Evolutionary conservation across 1,140 invertebrate species (phyloP).

Genomic region (Branchinecta lindahli): DNA sequence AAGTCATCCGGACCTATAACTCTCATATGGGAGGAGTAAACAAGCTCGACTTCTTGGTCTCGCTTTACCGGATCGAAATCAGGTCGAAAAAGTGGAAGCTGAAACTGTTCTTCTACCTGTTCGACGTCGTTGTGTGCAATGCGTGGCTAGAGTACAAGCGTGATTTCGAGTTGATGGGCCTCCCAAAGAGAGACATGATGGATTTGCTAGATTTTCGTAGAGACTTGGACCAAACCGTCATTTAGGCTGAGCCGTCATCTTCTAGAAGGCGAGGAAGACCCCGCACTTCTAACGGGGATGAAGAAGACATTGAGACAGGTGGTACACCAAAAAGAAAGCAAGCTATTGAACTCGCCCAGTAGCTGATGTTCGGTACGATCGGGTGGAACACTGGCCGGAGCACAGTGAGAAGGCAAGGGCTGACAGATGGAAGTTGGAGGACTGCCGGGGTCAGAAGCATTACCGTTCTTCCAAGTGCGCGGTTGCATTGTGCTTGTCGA

Average conservation of each 20-base stretch:
- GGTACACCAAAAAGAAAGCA: background rate
- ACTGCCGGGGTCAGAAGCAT: background rate
- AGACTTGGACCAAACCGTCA: too few species aligned
- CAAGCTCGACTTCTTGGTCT: background rate
- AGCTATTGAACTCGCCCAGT: too few species aligned
- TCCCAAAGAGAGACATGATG: background rate
- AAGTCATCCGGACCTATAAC: background rate
- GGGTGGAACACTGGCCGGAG: background rate
- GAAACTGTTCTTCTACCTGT: background rate
- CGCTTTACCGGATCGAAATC: background rate
- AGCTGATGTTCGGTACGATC: background rate
- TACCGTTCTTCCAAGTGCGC: background rate
- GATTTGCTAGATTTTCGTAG: background rate
- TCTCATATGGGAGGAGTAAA: background rate
- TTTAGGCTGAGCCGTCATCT: too few species aligned
- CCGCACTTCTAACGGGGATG: background rate
- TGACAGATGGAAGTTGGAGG: background rate
- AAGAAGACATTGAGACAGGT: background rate
- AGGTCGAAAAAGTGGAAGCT: background rate
- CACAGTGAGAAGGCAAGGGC: background rate
- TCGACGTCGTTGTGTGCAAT: background rate
- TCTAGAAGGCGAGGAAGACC: background rate
- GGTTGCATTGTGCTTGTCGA: background rate
- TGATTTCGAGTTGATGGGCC: background rate
- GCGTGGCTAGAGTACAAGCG: background rate